These are phyloP conservation scores for Drosophila rellima DNA, from an alignment of 2,888 invertebrate species.

Conservation along the genomic window DNA sequence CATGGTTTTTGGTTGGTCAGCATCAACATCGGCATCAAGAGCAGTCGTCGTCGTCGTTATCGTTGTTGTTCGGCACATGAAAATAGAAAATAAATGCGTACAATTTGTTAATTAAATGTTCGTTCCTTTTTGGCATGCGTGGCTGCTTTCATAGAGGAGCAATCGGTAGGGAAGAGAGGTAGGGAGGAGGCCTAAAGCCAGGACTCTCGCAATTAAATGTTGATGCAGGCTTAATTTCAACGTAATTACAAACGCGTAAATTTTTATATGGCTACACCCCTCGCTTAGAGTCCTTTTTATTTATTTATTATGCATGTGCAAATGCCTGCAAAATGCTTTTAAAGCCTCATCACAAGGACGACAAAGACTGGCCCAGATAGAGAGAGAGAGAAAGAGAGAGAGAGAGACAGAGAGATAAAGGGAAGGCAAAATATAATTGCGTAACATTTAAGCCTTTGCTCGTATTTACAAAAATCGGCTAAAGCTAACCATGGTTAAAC, in stretches of 20 bases:
- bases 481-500: background rate
- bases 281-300: conserved; percentile 46
- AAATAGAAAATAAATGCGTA: conserved; percentile 81
- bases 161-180: background rate
- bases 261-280: conserved; percentile 52
- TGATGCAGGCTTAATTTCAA: conserved; percentile 76
- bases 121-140: conserved; percentile 57
- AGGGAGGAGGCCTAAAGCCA: conserved; percentile 25
- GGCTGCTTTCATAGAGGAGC: conserved; percentile 19
- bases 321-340: conserved; percentile 66
- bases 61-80: conserved; percentile 48
- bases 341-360: conserved; percentile 37
- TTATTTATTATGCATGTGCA: conserved; percentile 75
- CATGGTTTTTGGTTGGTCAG: conserved; percentile 66
- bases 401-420: background rate
- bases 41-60: background rate
- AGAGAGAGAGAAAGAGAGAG: background rate
- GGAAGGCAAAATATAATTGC: background rate
- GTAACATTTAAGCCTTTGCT: conserved; percentile 16
- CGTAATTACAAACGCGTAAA: conserved; percentile 77
- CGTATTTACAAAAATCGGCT: background rate
- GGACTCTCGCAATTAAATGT: conserved; percentile 75
- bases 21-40: conserved; percentile 30
- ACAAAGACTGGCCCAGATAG: conserved; percentile 8
- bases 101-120: conserved; percentile 80